These are phyloP conservation scores for Sylvia borin DNA, from an alignment of 2,797 vertebrate species.

Conservation along the genomic window DNA sequence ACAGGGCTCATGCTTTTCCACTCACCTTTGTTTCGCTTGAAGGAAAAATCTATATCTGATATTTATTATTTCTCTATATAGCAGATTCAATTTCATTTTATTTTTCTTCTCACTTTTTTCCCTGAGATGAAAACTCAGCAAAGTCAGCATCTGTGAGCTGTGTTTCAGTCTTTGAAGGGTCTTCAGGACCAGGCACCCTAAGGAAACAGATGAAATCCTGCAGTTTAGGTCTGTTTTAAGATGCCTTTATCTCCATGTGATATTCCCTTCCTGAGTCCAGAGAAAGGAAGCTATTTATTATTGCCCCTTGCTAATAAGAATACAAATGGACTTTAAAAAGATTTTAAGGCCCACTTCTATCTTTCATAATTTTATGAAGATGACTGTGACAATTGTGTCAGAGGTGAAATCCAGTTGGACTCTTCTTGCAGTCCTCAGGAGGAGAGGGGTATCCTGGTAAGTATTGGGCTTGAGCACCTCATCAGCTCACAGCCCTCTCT, in stretches of 20 bases:
- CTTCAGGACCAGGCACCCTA: neutral
- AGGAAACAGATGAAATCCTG: slow-evolving; percentile 7
- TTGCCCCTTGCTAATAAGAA: neutral
- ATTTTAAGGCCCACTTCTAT: neutral
- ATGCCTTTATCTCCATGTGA: neutral
- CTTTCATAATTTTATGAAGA: neutral
- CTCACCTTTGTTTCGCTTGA: neutral
- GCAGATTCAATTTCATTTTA: neutral
- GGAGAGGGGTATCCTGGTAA: neutral
- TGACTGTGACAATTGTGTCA: neutral
- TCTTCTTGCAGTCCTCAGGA: neutral
- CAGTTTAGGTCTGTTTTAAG: neutral
- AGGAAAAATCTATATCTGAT: neutral
- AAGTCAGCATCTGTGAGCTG: neutral
- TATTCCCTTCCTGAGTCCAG: neutral
- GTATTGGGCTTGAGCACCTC: fast-evolving
- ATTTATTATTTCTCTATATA: neutral
- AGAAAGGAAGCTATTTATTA: neutral
- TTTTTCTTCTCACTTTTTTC: neutral
- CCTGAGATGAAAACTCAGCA: neutral
- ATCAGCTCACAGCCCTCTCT: neutral
- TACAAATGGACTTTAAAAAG: neutral
- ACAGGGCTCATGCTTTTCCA: neutral
- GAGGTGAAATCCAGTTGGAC: neutral
- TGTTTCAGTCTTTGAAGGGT: slow-evolving; percentile 8